A percentile compares a stretch with the other conserved stretches of the same genome.
Evolutionary conservation across 2,888 invertebrate species (phyloP).

Genomic region (Anodontia alba): DNA sequence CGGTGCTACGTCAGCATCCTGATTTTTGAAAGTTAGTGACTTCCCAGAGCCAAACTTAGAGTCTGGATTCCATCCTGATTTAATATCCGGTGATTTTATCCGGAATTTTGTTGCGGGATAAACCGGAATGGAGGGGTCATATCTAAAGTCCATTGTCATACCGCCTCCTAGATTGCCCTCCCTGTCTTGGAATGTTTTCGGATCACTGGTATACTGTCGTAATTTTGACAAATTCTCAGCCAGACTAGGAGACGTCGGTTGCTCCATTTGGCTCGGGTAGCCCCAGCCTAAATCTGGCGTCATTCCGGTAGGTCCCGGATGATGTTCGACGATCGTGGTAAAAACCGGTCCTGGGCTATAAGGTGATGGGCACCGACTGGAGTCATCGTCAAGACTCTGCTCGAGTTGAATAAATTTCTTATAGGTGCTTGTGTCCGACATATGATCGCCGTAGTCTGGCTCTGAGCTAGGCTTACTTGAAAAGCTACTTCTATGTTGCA

Average conservation of each 20-base stretch:
- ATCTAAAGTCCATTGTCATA: slow-evolving; percentile 63
- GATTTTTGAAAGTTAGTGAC: slow-evolving; percentile 60
- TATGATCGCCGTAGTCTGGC: slow-evolving; percentile 60
- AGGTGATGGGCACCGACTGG: slow-evolving; percentile 59
- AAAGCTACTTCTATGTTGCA: slow-evolving; percentile 61
- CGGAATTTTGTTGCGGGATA: slow-evolving; percentile 61
- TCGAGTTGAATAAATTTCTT: slow-evolving; percentile 69
- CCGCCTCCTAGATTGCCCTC: slow-evolving; percentile 23
- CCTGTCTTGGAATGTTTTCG: slow-evolving; percentile 33
- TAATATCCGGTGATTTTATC: slow-evolving; percentile 59
- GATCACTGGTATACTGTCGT: slow-evolving; percentile 40
- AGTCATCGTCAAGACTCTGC: slow-evolving; percentile 64
- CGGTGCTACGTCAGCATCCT: slow-evolving; percentile 57
- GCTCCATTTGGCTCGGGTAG: slow-evolving; percentile 28
- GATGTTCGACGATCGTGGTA: slow-evolving; percentile 59
- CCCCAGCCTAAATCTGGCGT: slow-evolving; percentile 58
- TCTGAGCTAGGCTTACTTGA: slow-evolving; percentile 65
- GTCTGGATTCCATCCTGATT: slow-evolving; percentile 47
- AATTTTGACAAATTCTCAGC: slow-evolving; percentile 60
- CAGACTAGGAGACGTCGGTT: slow-evolving; percentile 37
- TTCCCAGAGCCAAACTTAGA: slow-evolving; percentile 38
- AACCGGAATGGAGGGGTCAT: slow-evolving; percentile 49
- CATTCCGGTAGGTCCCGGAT: slow-evolving; percentile 56
- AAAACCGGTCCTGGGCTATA: slow-evolving; percentile 56
- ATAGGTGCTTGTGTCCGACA: slow-evolving; percentile 70